phyloP scores from a whole-genome alignment of 2,888 invertebrate genomes.

The Punctoribates punctum region DNA sequence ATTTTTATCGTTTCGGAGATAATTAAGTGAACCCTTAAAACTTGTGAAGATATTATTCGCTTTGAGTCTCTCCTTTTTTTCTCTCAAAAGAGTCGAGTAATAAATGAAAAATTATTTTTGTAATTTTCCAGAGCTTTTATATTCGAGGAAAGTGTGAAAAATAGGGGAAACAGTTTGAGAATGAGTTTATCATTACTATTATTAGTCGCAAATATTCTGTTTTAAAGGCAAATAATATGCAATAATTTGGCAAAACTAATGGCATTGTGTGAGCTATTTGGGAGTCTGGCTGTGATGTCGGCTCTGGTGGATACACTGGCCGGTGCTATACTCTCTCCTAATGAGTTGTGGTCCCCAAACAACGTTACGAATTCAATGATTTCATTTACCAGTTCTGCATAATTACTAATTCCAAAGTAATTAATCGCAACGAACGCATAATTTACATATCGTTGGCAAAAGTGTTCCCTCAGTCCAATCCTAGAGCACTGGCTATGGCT shows the following conservation, averaged over 20 bases:
- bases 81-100: neutral
- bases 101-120: slow-evolving; percentile 14
- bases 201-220: neutral
- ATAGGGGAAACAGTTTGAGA: neutral
- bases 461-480: neutral
- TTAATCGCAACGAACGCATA: slow-evolving; percentile 25
- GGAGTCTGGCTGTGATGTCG: neutral
- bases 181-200: neutral
- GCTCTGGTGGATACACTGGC: neutral
- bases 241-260: too few species aligned
- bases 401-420: slow-evolving; percentile 34
- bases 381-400: slow-evolving; percentile 9
- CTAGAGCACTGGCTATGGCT: too few species aligned
- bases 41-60: neutral
- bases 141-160: too few species aligned
- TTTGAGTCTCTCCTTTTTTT: neutral
- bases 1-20: neutral
- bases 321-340: neutral
- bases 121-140: neutral
- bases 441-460: slow-evolving; percentile 18
- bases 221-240: too few species aligned
- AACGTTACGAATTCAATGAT: slow-evolving; percentile 25
- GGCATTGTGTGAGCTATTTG: too few species aligned
- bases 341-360: slow-evolving; percentile 35
- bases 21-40: slow-evolving; percentile 1